Conservation (phyloP, 1,140 invertebrate genomes). For the Choristoneura fumiferana region DNA sequence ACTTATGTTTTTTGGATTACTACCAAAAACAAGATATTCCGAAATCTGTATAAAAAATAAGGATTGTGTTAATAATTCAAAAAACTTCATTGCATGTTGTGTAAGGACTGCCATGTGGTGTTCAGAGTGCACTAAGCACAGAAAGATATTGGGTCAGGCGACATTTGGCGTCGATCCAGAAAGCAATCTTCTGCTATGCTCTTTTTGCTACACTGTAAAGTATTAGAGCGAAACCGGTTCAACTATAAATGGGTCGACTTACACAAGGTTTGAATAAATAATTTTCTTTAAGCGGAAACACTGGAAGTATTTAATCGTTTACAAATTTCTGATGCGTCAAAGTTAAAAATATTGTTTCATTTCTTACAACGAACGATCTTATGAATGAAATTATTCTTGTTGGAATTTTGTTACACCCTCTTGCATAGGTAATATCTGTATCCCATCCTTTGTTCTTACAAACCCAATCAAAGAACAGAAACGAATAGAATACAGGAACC, state of each 20-base stretch:
- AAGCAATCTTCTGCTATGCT: conserved; percentile 35
- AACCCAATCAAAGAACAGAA: neutral
- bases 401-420: no score
- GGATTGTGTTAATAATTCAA: no score
- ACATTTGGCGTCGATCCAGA: conserved; percentile 38
- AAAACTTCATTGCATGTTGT: no score
- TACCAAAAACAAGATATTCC: no score
- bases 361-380: no score
- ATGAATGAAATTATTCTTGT: no score
- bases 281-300: neutral
- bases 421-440: neutral
- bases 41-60: no score
- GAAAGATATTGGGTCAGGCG: conserved; percentile 40
- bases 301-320: neutral
- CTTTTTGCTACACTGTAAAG: conserved; percentile 35
- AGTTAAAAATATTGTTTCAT: no score
- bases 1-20: no score
- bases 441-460: neutral
- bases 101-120: conserved; percentile 5
- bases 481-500: neutral
- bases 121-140: conserved; percentile 27
- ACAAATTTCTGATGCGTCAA: neutral
- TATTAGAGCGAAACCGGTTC: conserved; percentile 37
- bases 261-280: neutral
- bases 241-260: conserved; percentile 34